Evolutionary conservation across 2,888 invertebrate species (phyloP).

Genomic region (Drosophila robusta): DNA sequence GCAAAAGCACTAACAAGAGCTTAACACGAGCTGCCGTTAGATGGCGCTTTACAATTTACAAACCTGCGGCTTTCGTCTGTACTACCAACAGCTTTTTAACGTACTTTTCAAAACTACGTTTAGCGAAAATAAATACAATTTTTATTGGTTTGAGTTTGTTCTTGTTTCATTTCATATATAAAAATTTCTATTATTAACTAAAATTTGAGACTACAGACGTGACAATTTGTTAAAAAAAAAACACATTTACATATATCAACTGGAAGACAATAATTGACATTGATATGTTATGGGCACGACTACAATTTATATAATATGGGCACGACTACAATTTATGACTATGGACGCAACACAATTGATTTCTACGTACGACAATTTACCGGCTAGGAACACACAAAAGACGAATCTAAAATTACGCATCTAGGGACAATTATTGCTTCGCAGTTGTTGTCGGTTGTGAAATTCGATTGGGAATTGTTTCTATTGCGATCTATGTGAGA

Average conservation of each 20-base stretch:
- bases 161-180: conserved; percentile 25
- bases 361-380: conserved; percentile 37
- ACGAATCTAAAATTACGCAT: conserved; percentile 28
- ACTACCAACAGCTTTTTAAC: conserved; percentile 1
- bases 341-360: conserved; percentile 64
- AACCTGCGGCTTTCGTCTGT: neutral
- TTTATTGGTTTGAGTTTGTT: conserved; percentile 5
- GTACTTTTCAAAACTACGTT: neutral
- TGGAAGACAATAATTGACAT: conserved; percentile 70
- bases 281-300: conserved; percentile 30
- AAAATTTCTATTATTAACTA: conserved; percentile 37
- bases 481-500: conserved; percentile 11
- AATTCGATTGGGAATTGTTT: conserved; percentile 59
- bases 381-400: conserved; percentile 64
- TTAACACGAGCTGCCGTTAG: neutral
- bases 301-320: conserved; percentile 42
- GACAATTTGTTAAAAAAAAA: conserved; percentile 16
- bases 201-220: conserved; percentile 51
- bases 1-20: neutral
- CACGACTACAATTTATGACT: conserved; percentile 54
- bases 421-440: conserved; percentile 46
- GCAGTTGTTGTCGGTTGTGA: conserved; percentile 36
- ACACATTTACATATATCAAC: conserved; percentile 13
- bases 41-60: conserved; percentile 2
- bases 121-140: conserved; percentile 15